Percentiles rank a stretch among this genome's conserved stretches.
These are phyloP conservation scores for Hoplostethus mediterraneus DNA, from an alignment of 2,797 vertebrate genomes.

Conservation along the genomic window DNA sequence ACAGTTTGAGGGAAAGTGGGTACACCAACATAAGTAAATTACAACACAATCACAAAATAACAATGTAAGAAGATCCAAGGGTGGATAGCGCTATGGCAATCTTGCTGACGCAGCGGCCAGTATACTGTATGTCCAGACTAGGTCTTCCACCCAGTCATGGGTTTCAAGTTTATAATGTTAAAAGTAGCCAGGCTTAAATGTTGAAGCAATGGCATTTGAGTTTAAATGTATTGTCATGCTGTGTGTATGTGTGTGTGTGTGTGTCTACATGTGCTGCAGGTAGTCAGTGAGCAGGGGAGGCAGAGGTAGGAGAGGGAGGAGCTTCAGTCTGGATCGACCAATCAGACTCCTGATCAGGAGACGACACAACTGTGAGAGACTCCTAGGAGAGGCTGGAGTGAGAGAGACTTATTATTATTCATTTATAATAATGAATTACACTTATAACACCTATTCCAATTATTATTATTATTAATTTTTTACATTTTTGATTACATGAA, in stretches of 20 bases:
- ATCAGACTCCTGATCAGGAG: constrained; percentile 89
- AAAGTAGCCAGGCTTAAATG: background rate
- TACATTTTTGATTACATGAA: too few species aligned
- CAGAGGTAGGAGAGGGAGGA: constrained; percentile 90
- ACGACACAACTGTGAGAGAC: constrained; percentile 92
- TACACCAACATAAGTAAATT: too few species aligned
- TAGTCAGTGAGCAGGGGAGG: constrained; percentile 92
- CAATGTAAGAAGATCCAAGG: too few species aligned
- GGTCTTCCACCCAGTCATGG: too few species aligned
- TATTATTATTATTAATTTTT: too few species aligned
- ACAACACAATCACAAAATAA: too few species aligned
- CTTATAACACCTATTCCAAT: too few species aligned
- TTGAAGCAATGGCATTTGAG: constrained; percentile 2
- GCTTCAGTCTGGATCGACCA: constrained; percentile 88
- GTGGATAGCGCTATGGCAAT: too few species aligned
- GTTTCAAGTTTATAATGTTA: background rate
- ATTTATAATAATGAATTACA: too few species aligned
- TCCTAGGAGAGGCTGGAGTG: constrained; percentile 87
- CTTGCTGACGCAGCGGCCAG: too few species aligned
- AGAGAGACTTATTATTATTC: constrained; percentile 21
- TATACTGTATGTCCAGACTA: too few species aligned
- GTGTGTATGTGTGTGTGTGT: background rate
- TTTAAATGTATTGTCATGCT: background rate
- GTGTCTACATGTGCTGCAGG: constrained; percentile 89
- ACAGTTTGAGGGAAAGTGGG: too few species aligned